Base-by-base conservation (phyloP, 92 coral and sea anemone genomes). In the Porites lobata region DNA sequence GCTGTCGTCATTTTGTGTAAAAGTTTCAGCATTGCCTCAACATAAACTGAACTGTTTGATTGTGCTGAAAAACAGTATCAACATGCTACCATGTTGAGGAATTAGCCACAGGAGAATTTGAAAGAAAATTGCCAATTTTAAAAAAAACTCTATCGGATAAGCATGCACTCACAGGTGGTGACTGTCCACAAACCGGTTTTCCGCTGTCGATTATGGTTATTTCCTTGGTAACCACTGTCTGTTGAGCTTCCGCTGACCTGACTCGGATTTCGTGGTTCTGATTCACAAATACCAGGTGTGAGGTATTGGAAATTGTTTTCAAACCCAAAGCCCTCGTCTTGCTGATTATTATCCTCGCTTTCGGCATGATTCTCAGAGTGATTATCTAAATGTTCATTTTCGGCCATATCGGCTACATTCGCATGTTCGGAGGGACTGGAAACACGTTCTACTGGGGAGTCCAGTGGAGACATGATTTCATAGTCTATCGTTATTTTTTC, bases 151-250 rank as follows among this genome's bases (percentile, higher is more conserved):
- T 56, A 9, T 18, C 68, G 38, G 14, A 26, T 52, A 68, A 20
- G 61, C 57, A 66, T 86, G 67, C 89, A 91, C 96, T 93, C 94
- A 95, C 98, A 94, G 76, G 91, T 92, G 56, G 86, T 66, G 47
- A 86, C 90, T 70, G 93, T 85, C 96, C 98, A 95, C 38, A 95
- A 87, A 76, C 96, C 98, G 26, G 96, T 82, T 82, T 92, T 92
- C 88, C 96, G 91, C 80, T 93, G 94, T 68, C 96, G 94, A 47
- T 61, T 68, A 66, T 81, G 84, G 74, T 76, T 94, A 78, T 91
- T 91, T 63, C 96, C 96, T 82, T 95, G 96, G 90, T 95, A 95
- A 86, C 98, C 98, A 82, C 98, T 95, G 94, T 95, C 98, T 12
- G 90, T 84, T 8, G 98, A 95, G 78, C 98, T 90, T 65, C 98